Evolutionary conservation across 1,140 invertebrate genomes (phyloP).

Genomic region (Thalassaphorura encarpata): DNA sequence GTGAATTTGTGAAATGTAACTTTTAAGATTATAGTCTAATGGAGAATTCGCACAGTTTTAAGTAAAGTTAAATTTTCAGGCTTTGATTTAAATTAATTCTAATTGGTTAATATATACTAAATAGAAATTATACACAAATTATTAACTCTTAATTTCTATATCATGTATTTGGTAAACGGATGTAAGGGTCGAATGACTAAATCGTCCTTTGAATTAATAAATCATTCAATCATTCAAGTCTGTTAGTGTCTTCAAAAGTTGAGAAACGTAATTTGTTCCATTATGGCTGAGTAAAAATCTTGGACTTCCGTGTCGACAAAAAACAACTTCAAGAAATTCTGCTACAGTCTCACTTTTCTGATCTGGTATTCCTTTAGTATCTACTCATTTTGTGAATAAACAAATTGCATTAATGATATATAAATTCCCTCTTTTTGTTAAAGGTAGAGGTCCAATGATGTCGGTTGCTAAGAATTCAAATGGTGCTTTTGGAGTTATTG

Average conservation of each 20-base stretch:
- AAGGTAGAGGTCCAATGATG: slow-evolving; percentile 38
- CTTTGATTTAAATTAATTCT: too few species aligned
- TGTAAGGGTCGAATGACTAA: too few species aligned
- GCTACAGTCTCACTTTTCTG: not conserved
- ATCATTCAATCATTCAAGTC: not conserved
- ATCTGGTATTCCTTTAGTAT: not conserved
- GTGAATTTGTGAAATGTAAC: too few species aligned
- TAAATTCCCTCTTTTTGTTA: slow-evolving; percentile 33
- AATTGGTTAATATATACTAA: too few species aligned
- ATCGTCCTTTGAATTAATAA: too few species aligned
- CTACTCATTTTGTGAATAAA: not conserved
- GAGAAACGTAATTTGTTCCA: slow-evolving; percentile 1
- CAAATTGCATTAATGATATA: slow-evolving; percentile 27
- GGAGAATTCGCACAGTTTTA: too few species aligned
- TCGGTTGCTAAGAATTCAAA: slow-evolving; percentile 34
- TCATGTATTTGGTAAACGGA: too few species aligned
- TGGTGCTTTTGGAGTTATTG: not conserved
- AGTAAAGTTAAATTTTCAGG: too few species aligned
- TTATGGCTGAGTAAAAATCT: not conserved
- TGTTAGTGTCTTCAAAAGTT: not conserved
- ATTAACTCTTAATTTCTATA: too few species aligned
- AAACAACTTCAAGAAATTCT: not conserved
- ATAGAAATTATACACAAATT: too few species aligned
- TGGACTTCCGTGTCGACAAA: not conserved
- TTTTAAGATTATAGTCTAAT: too few species aligned